Evolutionary conservation across 2,113 vertebrate species (phyloP).

Genomic region (Apodemus speciosus): DNA sequence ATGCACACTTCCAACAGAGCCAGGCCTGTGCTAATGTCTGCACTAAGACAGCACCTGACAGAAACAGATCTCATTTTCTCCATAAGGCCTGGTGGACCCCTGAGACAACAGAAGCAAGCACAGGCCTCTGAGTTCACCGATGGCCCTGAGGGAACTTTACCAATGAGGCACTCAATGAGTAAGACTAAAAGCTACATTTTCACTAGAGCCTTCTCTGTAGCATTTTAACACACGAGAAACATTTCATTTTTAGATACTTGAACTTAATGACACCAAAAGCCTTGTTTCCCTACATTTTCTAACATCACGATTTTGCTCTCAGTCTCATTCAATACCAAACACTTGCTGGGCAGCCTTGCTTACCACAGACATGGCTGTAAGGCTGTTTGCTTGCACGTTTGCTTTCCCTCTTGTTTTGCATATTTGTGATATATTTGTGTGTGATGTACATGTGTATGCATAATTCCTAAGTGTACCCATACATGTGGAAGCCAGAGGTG

Average conservation of each 20-base stretch:
- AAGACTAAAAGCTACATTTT: conserved; percentile 44
- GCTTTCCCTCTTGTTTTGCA: conserved; percentile 5
- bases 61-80: background rate
- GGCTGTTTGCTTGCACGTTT: background rate
- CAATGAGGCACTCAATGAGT: conserved; percentile 10
- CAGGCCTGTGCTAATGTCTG: background rate
- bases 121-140: background rate
- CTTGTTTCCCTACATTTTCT: background rate
- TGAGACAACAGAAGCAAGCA: background rate
- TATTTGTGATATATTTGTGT: background rate
- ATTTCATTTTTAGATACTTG: conserved; percentile 27
- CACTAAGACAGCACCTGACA: background rate
- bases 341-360: background rate
- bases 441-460: background rate
- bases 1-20: background rate
- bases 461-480: background rate
- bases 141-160: conserved; percentile 29
- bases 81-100: background rate
- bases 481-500: background rate
- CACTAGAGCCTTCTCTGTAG: conserved; percentile 24
- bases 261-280: conserved; percentile 36
- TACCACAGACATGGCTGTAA: background rate
- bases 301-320: conserved; percentile 3
- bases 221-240: conserved; percentile 14
- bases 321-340: background rate